These are phyloP conservation scores for Nomada goodeniana DNA, from an alignment of 2,888 invertebrate genomes.

Conservation along the genomic window DNA sequence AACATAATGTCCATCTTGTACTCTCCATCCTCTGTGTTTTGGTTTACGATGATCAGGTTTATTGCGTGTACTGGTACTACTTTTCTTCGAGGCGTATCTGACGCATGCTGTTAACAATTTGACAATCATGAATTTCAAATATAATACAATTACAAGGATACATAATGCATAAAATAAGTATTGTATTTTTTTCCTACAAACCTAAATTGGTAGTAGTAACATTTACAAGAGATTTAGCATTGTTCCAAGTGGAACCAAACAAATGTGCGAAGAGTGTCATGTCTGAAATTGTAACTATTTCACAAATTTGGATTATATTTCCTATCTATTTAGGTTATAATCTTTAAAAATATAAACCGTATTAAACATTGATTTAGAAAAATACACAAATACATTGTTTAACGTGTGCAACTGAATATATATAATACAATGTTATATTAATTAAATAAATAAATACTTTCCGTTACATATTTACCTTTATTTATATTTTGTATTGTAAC, in stretches of 20 bases:
- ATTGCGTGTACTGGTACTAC: slow-evolving; percentile 90
- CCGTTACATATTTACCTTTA: slow-evolving; percentile 13
- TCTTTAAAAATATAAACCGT: not conserved
- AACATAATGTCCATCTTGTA: slow-evolving; percentile 89
- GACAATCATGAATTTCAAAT: not conserved
- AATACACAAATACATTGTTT: not conserved
- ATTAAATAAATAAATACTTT: not conserved
- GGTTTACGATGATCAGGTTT: slow-evolving; percentile 88
- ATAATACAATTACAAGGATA: not conserved
- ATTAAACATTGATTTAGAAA: not conserved
- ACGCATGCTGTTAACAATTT: slow-evolving; percentile 80
- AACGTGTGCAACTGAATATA: not conserved
- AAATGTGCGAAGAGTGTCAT: slow-evolving; percentile 36
- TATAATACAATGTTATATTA: not conserved
- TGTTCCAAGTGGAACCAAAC: slow-evolving; percentile 20
- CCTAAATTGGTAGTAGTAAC: slow-evolving; percentile 34
- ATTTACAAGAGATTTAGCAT: slow-evolving; percentile 13
- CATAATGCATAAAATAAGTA: not conserved
- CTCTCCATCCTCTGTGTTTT: slow-evolving; percentile 92
- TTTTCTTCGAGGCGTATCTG: slow-evolving; percentile 90
- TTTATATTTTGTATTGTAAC: slow-evolving; percentile 6
- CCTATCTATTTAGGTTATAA: slow-evolving; percentile 4
- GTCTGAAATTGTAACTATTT: slow-evolving; percentile 28
- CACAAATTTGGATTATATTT: not conserved
- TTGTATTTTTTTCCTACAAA: slow-evolving; percentile 22